Conservation (phyloP, 2,888 invertebrate genomes). For the Pherbina coryleti region DNA sequence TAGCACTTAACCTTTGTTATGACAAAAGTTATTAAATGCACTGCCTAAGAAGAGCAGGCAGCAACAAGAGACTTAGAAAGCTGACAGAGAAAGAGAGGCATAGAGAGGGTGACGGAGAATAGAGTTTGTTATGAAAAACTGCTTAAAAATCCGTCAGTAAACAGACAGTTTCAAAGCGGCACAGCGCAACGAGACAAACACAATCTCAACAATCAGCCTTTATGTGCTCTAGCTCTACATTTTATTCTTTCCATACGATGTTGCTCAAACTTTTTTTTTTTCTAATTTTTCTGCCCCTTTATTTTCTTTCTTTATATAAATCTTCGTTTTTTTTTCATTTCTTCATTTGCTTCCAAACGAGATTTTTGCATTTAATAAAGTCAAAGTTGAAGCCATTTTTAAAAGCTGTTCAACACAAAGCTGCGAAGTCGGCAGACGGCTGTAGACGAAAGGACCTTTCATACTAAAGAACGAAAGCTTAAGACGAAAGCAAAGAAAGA, state of each 20-base stretch:
- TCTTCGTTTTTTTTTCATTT: background rate
- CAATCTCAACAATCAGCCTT: conserved; percentile 15
- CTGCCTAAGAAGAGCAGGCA: background rate
- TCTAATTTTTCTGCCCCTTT: background rate
- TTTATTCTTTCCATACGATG: background rate
- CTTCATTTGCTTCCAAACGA: conserved; percentile 12
- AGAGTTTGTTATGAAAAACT: background rate
- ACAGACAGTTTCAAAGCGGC: conserved; percentile 16
- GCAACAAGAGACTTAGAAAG: background rate
- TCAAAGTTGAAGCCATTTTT: conserved; percentile 25
- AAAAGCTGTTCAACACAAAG: background rate
- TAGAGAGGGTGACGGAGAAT: background rate
- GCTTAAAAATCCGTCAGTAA: background rate
- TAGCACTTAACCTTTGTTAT: conserved; percentile 17
- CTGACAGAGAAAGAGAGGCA: background rate
- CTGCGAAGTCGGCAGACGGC: background rate
- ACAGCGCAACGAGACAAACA: background rate
- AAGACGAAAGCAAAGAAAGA: background rate
- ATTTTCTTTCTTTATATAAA: background rate
- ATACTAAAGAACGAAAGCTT: background rate
- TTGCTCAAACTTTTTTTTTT: background rate
- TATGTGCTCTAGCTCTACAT: background rate
- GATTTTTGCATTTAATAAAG: conserved; percentile 32
- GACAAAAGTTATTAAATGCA: conserved; percentile 19
- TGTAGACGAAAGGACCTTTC: conserved; percentile 3